Conservation (phyloP, 2,888 invertebrate genomes). For the Archaeoteleia sp. region DNA sequence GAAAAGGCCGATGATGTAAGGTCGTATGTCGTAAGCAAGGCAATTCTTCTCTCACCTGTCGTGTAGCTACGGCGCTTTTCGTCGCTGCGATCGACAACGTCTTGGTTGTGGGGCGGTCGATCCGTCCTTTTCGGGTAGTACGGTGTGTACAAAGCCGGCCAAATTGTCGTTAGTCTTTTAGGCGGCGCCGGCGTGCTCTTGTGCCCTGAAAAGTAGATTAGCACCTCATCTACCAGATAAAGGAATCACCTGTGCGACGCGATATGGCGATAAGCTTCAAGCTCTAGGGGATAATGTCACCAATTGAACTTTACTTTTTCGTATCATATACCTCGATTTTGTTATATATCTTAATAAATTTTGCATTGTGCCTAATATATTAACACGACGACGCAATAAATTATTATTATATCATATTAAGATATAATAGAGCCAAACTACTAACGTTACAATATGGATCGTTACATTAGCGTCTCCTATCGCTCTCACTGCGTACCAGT, state of each 20-base stretch:
- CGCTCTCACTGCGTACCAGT: no score
- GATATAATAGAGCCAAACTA: no score
- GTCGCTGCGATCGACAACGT: conserved; percentile 69
- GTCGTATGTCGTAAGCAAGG: conserved; percentile 15
- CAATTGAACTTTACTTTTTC: no score
- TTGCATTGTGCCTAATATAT: no score
- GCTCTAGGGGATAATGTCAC: neutral
- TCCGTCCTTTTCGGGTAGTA: conserved; percentile 72
- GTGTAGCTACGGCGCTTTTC: conserved; percentile 69
- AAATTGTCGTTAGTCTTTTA: conserved; percentile 69
- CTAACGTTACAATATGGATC: no score
- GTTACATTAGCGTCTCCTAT: no score
- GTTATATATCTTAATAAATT: no score
- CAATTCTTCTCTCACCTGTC: conserved; percentile 66
- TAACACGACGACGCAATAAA: no score
- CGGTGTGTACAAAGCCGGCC: conserved; percentile 71
- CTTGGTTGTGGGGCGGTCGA: conserved; percentile 69
- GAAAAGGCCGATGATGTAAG: conserved; percentile 31
- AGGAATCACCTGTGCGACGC: conserved; percentile 2
- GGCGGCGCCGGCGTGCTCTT: conserved; percentile 70
- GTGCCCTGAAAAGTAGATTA: conserved; percentile 68
- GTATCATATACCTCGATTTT: no score
- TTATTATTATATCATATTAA: no score
- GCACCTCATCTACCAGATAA: conserved; percentile 50
- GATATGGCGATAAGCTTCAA: neutral